Evolutionary conservation across 1,140 invertebrate genomes (phyloP).

Genomic region (Drosophila sp.): DNA sequence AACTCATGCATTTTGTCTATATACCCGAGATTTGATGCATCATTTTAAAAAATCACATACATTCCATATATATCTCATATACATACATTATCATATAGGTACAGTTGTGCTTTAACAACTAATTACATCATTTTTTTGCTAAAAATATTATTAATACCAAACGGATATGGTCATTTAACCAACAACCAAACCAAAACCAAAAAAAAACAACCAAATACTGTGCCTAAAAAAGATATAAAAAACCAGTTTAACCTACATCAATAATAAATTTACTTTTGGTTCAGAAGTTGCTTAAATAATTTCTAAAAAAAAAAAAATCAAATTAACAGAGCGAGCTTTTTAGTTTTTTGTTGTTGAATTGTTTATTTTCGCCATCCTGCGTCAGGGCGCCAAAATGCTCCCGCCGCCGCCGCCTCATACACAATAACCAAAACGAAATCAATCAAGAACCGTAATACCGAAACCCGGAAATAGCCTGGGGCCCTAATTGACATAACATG

Average conservation of each 20-base stretch:
- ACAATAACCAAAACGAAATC: conserved; percentile 69
- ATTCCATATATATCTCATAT: conserved; percentile 38
- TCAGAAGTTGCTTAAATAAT: conserved; percentile 60
- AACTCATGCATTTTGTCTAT: conserved; percentile 75
- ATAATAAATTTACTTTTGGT: conserved; percentile 64
- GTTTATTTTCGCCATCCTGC: conserved; percentile 51
- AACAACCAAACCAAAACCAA: conserved; percentile 65
- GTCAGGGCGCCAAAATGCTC: conserved; percentile 37
- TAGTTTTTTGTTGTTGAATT: conserved; percentile 24
- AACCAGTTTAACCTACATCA: conserved; percentile 35
- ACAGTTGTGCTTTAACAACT: conserved; percentile 79
- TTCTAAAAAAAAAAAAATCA: conserved; percentile 20
- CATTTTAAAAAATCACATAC: conserved; percentile 44
- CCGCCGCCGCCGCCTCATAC: conserved; percentile 45
- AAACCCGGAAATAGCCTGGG: conserved; percentile 37
- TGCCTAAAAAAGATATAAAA: conserved; percentile 66
- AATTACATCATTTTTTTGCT: conserved; percentile 52
- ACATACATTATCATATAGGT: conserved; percentile 48
- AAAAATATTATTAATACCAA: conserved; percentile 75
- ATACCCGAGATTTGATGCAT: conserved; percentile 67
- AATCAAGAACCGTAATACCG: conserved; percentile 17
- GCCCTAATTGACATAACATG: conserved; percentile 18
- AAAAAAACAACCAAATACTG: conserved; percentile 59
- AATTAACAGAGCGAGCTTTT: conserved; percentile 56
- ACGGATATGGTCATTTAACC: conserved; percentile 83